Evolutionary conservation across 1,140 invertebrate genomes (phyloP).

Genomic region (Drosophila tropicalis): DNA sequence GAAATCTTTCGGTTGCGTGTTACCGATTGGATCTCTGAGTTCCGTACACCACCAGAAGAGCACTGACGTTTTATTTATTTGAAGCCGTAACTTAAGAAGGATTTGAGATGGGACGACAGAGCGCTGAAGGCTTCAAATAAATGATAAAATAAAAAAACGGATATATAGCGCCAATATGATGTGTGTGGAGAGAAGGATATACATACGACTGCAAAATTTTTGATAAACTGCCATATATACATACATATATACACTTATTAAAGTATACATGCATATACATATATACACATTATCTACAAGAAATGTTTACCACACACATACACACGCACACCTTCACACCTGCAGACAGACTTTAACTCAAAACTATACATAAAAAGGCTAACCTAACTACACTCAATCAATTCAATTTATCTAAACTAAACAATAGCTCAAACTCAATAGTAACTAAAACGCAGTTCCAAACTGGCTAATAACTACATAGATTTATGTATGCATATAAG

Average conservation of each 20-base stretch:
- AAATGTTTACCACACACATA: slow-evolving; percentile 51
- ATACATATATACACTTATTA: neutral
- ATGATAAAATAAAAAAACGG: slow-evolving; percentile 48
- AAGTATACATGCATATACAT: slow-evolving; percentile 47
- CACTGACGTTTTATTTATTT: slow-evolving; percentile 83
- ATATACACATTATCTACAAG: slow-evolving; percentile 52
- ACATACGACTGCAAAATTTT: slow-evolving; percentile 19
- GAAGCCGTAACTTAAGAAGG: slow-evolving; percentile 63
- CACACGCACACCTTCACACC: slow-evolving; percentile 20
- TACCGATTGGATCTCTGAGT: slow-evolving; percentile 79
- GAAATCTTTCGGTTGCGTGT: slow-evolving; percentile 77
- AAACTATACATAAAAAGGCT: slow-evolving; percentile 16
- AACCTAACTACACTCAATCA: slow-evolving; percentile 59
- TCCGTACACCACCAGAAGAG: slow-evolving; percentile 78
- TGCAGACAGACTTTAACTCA: slow-evolving; percentile 29
- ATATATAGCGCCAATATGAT: slow-evolving; percentile 55
- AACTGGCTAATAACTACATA: slow-evolving; percentile 51
- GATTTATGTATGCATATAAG: too few relatives aligned
- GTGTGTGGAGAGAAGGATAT: slow-evolving; percentile 37
- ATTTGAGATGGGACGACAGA: neutral
- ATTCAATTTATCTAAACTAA: slow-evolving; percentile 35
- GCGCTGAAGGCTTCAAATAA: slow-evolving; percentile 73
- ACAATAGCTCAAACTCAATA: slow-evolving; percentile 77
- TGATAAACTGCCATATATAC: slow-evolving; percentile 25
- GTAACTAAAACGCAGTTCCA: slow-evolving; percentile 74